Evolutionary conservation across 2,888 invertebrate genomes (phyloP).

Genomic region (Scaptomyza tumidula): DNA sequence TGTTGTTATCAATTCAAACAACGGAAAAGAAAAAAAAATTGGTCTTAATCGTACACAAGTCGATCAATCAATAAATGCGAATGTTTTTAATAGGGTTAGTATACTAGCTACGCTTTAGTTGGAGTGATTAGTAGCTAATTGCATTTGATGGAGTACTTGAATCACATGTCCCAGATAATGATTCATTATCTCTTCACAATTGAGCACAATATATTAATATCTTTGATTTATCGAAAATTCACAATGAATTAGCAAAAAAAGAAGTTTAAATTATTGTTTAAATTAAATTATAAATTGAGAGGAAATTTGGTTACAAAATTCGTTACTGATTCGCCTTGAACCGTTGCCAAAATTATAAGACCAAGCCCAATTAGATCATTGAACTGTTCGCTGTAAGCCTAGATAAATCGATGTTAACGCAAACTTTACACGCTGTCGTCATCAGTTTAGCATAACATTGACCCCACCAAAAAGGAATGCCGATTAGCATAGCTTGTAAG

Average conservation of each 20-base stretch:
- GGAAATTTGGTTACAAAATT: too few species aligned
- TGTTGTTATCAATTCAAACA: slow-evolving; percentile 65
- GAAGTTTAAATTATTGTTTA: background rate
- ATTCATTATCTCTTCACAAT: slow-evolving; percentile 2
- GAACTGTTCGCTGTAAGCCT: background rate
- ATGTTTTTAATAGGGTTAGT: slow-evolving; percentile 22
- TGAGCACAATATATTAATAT: background rate
- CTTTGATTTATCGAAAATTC: background rate
- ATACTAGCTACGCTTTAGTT: background rate
- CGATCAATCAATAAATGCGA: slow-evolving; percentile 64
- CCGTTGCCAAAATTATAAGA: background rate
- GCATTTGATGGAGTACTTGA: slow-evolving; percentile 34
- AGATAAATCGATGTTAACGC: slow-evolving; percentile 33
- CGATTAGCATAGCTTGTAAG: slow-evolving; percentile 20
- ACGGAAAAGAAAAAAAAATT: slow-evolving; percentile 40
- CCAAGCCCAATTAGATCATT: slow-evolving; percentile 6
- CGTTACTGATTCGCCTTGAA: background rate
- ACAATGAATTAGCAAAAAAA: background rate
- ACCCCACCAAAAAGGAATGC: slow-evolving; percentile 1
- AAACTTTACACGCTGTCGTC: slow-evolving; percentile 1
- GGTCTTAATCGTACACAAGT: slow-evolving; percentile 35
- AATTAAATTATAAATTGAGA: background rate
- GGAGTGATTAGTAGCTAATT: slow-evolving; percentile 13
- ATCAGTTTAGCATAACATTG: slow-evolving; percentile 5
- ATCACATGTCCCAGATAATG: slow-evolving; percentile 26